Conservation (phyloP, 2,888 invertebrate species). For the Danaus chrysippus region DNA sequence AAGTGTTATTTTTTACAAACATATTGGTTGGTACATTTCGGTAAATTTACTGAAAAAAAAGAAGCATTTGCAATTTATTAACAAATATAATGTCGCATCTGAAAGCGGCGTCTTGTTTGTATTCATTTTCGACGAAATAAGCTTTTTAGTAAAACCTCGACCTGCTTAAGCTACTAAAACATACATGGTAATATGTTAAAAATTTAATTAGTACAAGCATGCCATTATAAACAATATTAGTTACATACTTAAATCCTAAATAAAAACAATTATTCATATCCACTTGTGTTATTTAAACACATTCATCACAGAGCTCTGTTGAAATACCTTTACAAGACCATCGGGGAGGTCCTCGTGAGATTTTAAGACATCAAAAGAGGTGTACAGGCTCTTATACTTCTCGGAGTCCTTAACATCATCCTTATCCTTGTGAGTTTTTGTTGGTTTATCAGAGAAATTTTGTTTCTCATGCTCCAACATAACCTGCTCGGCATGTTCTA, state of each 20-base stretch:
- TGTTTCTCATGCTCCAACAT: conserved; percentile 75
- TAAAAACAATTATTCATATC: conserved; percentile 25
- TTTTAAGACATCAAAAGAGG: conserved; percentile 68
- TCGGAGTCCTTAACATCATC: conserved; percentile 53
- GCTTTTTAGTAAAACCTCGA: conserved; percentile 13
- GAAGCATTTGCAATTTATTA: neutral
- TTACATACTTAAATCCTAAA: conserved; percentile 25
- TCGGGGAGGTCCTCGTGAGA: conserved; percentile 62
- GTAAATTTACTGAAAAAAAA: neutral
- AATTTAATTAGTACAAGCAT: conserved; percentile 42
- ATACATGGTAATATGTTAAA: conserved; percentile 14
- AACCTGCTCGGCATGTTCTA: conserved; percentile 76
- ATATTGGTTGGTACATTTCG: too few species aligned
- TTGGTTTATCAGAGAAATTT: conserved; percentile 60
- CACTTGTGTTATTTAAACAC: conserved; percentile 26
- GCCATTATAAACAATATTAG: conserved; percentile 32
- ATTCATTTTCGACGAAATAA: conserved; percentile 13
- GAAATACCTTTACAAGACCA: conserved; percentile 66
- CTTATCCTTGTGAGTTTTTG: conserved; percentile 50
- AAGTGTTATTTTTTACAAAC: too few species aligned
- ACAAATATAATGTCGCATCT: conserved; percentile 18
- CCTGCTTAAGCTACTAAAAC: conserved; percentile 12
- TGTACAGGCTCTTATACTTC: conserved; percentile 70
- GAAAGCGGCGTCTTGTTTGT: conserved; percentile 20
- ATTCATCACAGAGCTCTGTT: conserved; percentile 25